Conservation (phyloP, 2,113 vertebrate species). For the Ochotona princeps region DNA sequence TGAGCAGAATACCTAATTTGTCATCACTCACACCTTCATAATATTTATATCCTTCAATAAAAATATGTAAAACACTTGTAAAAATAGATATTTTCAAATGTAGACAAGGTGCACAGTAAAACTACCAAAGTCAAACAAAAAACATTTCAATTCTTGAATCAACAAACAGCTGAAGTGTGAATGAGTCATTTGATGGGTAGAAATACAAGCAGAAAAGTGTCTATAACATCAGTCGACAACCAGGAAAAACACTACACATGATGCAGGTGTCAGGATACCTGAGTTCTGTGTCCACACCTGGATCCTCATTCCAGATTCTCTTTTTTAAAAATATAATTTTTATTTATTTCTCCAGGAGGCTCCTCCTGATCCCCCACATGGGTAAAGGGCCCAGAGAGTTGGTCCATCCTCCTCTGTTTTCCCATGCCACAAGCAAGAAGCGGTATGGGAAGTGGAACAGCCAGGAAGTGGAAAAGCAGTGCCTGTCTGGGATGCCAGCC, state of each 20-base stretch:
- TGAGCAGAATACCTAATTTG: background rate
- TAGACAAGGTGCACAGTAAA: background rate
- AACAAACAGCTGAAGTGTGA: constrained; percentile 7
- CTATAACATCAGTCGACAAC: background rate
- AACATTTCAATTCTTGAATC: constrained; percentile 11
- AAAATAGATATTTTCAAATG: constrained; percentile 10
- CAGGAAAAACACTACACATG: background rate
- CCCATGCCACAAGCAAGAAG: no score
- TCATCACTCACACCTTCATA: background rate
- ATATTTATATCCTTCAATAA: constrained; percentile 14
- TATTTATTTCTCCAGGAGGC: no score
- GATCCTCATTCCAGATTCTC: no score
- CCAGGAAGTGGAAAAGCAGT: no score
- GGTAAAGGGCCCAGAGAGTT: no score
- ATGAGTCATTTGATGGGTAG: background rate
- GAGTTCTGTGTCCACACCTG: no score
- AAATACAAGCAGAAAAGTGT: background rate
- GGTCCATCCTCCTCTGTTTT: no score
- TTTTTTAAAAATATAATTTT: no score
- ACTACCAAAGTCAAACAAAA: constrained; percentile 9
- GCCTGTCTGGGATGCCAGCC: no score
- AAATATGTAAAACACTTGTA: background rate
- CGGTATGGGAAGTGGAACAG: no score
- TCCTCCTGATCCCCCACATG: no score
- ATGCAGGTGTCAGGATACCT: no score